These are phyloP conservation scores for Aphidoletes aphidimyza DNA, from an alignment of 2,888 invertebrate genomes.

Conservation along the genomic window DNA sequence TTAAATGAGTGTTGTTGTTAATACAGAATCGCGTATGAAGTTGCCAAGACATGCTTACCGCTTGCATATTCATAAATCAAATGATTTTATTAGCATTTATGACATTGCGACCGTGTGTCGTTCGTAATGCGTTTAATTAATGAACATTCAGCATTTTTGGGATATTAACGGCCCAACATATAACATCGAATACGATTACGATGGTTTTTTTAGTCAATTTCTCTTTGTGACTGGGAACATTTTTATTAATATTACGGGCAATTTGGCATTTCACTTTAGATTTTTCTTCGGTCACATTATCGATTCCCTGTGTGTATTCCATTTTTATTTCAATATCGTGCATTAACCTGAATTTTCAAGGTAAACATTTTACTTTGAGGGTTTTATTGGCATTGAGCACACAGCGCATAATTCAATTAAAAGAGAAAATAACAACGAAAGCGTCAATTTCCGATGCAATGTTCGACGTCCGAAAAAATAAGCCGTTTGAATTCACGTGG, in stretches of 20 bases:
- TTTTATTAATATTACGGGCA: too few relatives aligned
- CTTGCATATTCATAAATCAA: neutral
- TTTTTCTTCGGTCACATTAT: too few relatives aligned
- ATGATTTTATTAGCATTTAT: conserved; percentile 2
- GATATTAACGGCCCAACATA: neutral
- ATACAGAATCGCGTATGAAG: neutral
- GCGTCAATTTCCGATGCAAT: too few relatives aligned
- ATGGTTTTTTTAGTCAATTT: conserved; percentile 3
- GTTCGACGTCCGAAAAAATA: too few relatives aligned
- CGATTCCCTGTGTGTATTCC: too few relatives aligned
- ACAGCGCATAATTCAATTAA: too few relatives aligned
- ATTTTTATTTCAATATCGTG: too few relatives aligned
- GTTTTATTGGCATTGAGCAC: too few relatives aligned
- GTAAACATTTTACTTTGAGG: too few relatives aligned
- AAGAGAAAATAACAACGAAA: too few relatives aligned
- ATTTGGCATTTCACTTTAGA: too few relatives aligned
- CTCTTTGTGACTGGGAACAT: neutral
- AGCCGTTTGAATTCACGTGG: neutral
- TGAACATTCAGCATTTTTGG: neutral
- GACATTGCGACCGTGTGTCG: neutral
- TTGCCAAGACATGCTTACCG: neutral
- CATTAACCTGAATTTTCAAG: too few relatives aligned
- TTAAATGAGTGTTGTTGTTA: neutral
- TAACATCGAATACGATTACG: neutral
- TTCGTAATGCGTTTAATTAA: neutral